Percentiles rank a stretch among this genome's conserved stretches.
Conservation (phyloP, 2,113 vertebrate species). For the Oceanites oceanicus region DNA sequence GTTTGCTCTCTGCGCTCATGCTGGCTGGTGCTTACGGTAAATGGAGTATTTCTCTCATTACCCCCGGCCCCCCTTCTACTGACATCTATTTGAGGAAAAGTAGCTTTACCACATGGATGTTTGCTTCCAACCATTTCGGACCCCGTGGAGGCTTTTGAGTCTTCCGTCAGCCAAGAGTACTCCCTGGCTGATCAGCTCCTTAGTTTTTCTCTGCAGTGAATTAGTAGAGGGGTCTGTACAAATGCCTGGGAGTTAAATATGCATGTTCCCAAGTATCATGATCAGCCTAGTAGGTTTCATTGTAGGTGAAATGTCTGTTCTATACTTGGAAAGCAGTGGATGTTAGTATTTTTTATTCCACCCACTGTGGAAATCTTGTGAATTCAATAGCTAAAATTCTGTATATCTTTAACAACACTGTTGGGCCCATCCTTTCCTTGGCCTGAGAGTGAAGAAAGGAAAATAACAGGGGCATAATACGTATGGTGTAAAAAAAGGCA, state of each 20-base stretch:
- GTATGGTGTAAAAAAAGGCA: background rate
- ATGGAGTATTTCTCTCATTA: background rate
- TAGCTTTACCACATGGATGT: background rate
- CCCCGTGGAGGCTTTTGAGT: background rate
- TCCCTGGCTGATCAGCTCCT: background rate
- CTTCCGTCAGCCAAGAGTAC: background rate
- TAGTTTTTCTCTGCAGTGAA: background rate
- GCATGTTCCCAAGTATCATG: background rate
- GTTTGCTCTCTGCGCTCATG: background rate
- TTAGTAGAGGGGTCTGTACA: background rate
- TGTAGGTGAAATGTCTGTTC: constrained; percentile 29
- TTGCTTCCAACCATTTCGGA: background rate
- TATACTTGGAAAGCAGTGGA: constrained; percentile 7
- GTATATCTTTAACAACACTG: background rate
- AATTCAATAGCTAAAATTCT: background rate
- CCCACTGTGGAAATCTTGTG: background rate
- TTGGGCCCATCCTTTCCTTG: background rate
- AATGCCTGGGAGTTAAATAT: background rate
- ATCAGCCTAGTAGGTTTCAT: background rate
- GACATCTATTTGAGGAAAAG: background rate
- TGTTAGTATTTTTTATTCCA: background rate
- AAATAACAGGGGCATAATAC: background rate
- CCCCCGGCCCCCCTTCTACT: background rate
- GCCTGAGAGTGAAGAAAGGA: background rate
- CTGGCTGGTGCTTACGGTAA: background rate